phyloP scores from a whole-genome alignment of 2,797 vertebrate genomes.

The Xerus rutilus region DNA sequence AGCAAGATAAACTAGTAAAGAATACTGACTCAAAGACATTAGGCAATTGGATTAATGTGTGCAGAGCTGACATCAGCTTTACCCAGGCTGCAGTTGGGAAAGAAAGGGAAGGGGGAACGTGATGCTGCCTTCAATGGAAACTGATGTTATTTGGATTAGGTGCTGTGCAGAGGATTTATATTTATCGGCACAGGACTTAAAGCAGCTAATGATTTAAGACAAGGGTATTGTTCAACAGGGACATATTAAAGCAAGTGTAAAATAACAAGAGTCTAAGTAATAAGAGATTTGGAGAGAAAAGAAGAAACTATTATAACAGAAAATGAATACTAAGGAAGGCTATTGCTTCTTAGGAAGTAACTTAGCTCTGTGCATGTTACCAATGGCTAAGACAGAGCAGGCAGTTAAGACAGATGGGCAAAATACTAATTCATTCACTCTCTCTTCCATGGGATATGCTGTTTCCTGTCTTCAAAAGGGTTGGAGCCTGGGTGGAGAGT shows the following conservation, averaged over 20 bases:
- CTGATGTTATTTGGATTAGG: slow-evolving; percentile 16
- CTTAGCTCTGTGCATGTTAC: neutral
- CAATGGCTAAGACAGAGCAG: neutral
- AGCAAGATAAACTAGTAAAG: slow-evolving; percentile 20
- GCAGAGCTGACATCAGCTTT: neutral
- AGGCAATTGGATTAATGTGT: neutral
- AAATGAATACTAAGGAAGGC: slow-evolving; percentile 9
- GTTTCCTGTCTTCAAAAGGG: neutral
- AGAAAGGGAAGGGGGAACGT: neutral
- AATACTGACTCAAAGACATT: slow-evolving; percentile 11
- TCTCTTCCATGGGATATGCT: neutral
- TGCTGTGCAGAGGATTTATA: neutral
- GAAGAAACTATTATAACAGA: neutral
- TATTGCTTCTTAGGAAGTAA: neutral
- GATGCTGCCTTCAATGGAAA: neutral
- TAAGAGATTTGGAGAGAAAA: slow-evolving; percentile 24
- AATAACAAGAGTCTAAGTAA: neutral
- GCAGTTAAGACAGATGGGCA: neutral
- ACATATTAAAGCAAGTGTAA: neutral
- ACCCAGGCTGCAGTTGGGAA: neutral
- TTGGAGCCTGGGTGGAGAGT: neutral
- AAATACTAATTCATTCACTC: neutral
- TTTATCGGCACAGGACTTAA: slow-evolving; percentile 40
- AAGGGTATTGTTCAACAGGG: neutral
- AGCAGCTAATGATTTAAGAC: neutral